Percentiles rank a stretch among this genome's conserved stretches.
Conservation (phyloP, 2,113 vertebrate species). For the Pleuronectes platessa region DNA sequence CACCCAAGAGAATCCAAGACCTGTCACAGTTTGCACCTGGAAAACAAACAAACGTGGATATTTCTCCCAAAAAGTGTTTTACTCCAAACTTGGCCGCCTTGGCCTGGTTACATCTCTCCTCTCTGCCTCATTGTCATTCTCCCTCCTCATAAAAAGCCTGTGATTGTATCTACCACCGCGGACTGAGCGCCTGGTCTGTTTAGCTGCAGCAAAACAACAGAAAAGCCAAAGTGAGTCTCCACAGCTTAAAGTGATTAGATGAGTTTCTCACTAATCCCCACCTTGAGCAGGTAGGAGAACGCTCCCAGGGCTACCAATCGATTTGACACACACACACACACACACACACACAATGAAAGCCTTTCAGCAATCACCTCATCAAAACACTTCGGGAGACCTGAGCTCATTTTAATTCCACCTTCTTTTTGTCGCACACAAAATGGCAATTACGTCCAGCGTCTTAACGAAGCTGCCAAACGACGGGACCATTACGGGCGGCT, state of each 20-base stretch:
- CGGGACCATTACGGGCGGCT: slow-evolving; percentile 64
- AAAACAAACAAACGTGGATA: slow-evolving; percentile 39
- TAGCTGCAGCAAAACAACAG: slow-evolving; percentile 70
- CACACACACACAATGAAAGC: slow-evolving; percentile 11
- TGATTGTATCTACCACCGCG: slow-evolving; percentile 46
- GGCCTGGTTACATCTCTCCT: slow-evolving; percentile 24
- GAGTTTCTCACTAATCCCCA: slow-evolving; percentile 78
- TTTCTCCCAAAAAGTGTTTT: no score
- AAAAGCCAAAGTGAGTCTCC: slow-evolving; percentile 77
- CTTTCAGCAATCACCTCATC: slow-evolving; percentile 69
- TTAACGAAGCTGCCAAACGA: slow-evolving; percentile 71
- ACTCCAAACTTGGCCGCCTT: slow-evolving; percentile 52
- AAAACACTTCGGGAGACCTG: slow-evolving; percentile 69
- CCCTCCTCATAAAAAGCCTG: slow-evolving; percentile 47
- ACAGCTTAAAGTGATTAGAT: slow-evolving; percentile 79
- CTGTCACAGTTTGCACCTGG: neutral
- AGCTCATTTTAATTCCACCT: slow-evolving; percentile 67
- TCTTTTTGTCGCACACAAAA: slow-evolving; percentile 59
- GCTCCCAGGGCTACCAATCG: slow-evolving; percentile 70
- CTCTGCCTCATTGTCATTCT: slow-evolving; percentile 62
- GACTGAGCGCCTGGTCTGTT: slow-evolving; percentile 56
- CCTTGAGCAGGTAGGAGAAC: slow-evolving; percentile 76
- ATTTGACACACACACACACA: slow-evolving; percentile 48
- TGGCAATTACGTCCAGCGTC: slow-evolving; percentile 74
- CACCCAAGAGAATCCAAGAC: slow-evolving; percentile 1